Conservation (phyloP, 2,113 vertebrate genomes). For the Prionailurus bengalensis region DNA sequence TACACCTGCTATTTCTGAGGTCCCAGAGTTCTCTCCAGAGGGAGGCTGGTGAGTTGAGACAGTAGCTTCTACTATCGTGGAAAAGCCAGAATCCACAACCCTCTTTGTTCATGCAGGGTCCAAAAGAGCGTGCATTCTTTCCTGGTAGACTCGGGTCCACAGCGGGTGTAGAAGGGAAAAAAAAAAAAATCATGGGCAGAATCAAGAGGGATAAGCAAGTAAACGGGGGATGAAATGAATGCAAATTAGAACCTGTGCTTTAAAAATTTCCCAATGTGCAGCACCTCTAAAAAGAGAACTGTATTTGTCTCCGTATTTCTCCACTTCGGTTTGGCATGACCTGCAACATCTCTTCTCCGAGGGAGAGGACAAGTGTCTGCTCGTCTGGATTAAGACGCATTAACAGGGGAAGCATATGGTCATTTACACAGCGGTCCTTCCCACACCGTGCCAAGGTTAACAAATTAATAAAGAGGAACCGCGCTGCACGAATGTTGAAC, state of each 20-base stretch:
- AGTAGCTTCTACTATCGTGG: neutral
- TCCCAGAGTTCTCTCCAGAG: neutral
- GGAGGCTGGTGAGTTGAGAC: neutral
- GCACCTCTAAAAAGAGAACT: neutral
- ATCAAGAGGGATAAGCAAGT: neutral
- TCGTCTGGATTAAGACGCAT: constrained; percentile 68
- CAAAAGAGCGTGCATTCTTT: neutral
- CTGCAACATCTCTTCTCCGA: constrained; percentile 63
- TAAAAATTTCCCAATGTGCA: neutral
- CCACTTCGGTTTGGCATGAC: constrained; percentile 23
- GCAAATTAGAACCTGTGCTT: constrained; percentile 4
- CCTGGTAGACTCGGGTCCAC: neutral
- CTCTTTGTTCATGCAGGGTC: neutral
- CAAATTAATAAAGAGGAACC: constrained; percentile 55
- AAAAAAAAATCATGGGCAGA: neutral
- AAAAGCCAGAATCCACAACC: neutral
- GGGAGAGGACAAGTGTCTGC: constrained; percentile 53
- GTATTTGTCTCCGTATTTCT: neutral
- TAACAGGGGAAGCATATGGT: constrained; percentile 66
- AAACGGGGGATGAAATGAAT: neutral
- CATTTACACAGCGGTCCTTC: constrained; percentile 19
- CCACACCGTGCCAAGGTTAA: constrained; percentile 52
- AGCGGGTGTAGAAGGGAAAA: neutral
- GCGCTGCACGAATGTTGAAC: neutral
- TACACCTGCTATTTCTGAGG: neutral